Base-by-base conservation (phyloP, 2,888 invertebrate genomes). In the Frankliniella intonsa region DNA sequence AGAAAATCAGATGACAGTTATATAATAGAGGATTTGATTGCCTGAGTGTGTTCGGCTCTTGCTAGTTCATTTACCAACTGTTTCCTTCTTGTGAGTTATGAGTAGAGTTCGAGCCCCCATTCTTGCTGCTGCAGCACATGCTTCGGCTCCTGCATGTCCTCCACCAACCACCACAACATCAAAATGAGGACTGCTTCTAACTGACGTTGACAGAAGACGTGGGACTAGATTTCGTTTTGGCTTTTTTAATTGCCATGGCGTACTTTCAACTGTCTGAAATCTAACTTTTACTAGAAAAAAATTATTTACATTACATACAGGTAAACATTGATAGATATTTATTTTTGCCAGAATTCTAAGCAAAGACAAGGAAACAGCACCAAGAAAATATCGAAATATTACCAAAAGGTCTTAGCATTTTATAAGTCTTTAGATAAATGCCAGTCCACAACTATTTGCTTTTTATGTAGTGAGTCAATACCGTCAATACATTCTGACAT, bases 61-160 rank as follows among this genome's bases (percentile, higher is more conserved):
- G 2, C 38, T 38, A 2, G 38, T 11, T 22, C 12, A 83, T 85
- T 85, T 88, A 91, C 95, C 97, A 84, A 97, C 92, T 3, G 95
- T 95, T 85, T 92, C 92, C 85, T 92, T 91, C 86, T 95, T 96
- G 85, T 97, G 96, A 0, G 96, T 97, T 12, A 97, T 89, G 55
- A 97, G 89, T 81, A 96, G 87, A 0, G 96, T 96, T 83, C 90
- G 90, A 0, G 92, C 93, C 12, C 95, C 95, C 93, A 95, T 95
- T 86, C 97, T 90, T 0, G 95, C 93, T 1, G 97, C 92, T 8
- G 96, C 96, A 79, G 94, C 90, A 86, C 94, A 94, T 2, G 96
- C 96, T 88, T 97, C 97, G 10, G 94, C 93, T 19, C 97, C 97
- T 12, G 97, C 97, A 91, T 97, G 97, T 0, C 97, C 97, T 9